phyloP scores from a whole-genome alignment of 2,888 invertebrate species.

The Drosophila colorata region DNA sequence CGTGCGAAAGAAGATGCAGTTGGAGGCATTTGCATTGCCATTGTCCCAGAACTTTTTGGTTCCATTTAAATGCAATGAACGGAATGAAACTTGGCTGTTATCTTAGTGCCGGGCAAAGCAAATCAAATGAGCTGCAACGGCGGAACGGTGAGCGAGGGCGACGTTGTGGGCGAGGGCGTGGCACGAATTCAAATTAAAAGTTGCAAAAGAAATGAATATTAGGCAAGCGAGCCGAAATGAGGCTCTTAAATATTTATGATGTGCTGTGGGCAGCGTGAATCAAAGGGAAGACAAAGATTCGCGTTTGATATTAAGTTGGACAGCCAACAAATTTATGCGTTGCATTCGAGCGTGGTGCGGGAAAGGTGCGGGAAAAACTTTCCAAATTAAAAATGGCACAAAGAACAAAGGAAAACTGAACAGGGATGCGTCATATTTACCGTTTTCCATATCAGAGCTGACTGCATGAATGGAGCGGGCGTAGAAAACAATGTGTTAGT shows the following conservation, averaged over 20 bases:
- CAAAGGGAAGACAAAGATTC: constrained; percentile 60
- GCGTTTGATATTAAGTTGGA: constrained; percentile 77
- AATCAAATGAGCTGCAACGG: constrained; percentile 70
- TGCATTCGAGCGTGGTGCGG: constrained; percentile 33
- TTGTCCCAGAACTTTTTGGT: constrained; percentile 49
- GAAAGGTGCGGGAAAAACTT: constrained; percentile 54
- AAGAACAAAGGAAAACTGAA: constrained; percentile 36
- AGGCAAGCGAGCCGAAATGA: constrained; percentile 67
- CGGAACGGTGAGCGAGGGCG: neutral
- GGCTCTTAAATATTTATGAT: constrained; percentile 83
- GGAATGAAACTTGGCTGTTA: constrained; percentile 65
- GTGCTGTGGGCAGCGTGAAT: constrained; percentile 52
- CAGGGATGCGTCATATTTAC: constrained; percentile 73
- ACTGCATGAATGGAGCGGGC: constrained; percentile 58
- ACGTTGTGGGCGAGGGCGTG: constrained; percentile 3
- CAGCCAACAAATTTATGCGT: constrained; percentile 70
- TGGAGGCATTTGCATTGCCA: constrained; percentile 58
- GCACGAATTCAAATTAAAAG: constrained; percentile 75
- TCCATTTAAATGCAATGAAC: constrained; percentile 80
- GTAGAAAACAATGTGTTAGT: constrained; percentile 25
- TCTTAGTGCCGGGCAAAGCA: constrained; percentile 51
- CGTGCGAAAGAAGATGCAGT: constrained; percentile 47
- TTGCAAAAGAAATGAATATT: constrained; percentile 78
- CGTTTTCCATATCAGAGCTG: constrained; percentile 84
- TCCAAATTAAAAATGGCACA: constrained; percentile 69